A percentile compares a stretch with the other conserved stretches of the same genome.
Conservation (phyloP, 2,888 invertebrate genomes). For the Enchytraeus crypticus region DNA sequence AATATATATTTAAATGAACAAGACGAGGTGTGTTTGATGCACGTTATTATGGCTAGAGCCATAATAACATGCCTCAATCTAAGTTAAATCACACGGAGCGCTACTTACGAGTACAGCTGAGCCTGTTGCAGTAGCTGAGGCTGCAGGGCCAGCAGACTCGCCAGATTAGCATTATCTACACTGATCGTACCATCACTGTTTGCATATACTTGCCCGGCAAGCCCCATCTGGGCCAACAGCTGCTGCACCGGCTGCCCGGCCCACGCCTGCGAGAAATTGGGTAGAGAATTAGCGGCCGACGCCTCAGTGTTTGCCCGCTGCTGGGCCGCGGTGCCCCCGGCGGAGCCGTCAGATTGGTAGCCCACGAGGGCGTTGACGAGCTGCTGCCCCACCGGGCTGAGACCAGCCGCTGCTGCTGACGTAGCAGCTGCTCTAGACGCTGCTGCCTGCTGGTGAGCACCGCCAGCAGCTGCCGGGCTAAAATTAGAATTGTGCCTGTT, state of each 20-base stretch:
- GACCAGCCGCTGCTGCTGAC: background rate
- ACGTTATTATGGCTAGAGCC: no score
- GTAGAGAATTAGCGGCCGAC: background rate
- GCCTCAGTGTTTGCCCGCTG: background rate
- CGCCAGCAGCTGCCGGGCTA: background rate
- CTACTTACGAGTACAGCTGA: background rate
- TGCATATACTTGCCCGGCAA: constrained; percentile 8
- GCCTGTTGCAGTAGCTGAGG: background rate
- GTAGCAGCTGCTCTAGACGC: constrained; percentile 2
- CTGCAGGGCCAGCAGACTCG: background rate
- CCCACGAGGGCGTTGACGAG: background rate
- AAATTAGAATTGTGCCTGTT: no score
- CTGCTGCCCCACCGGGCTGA: background rate
- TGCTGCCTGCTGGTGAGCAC: background rate
- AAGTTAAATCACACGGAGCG: no score
- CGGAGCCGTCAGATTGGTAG: background rate
- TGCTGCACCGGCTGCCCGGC: constrained; percentile 10
- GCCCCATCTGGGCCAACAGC: constrained; percentile 13
- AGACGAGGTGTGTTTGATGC: no score
- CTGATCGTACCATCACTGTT: constrained; percentile 5
- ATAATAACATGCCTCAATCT: no score
- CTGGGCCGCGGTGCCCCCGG: background rate
- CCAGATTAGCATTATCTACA: background rate
- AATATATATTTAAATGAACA: no score
- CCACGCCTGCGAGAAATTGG: constrained; percentile 9